A percentile compares a stretch with the other conserved stretches of the same genome.
Conservation (phyloP, 2,888 invertebrate genomes). For the Tipula unca region DNA sequence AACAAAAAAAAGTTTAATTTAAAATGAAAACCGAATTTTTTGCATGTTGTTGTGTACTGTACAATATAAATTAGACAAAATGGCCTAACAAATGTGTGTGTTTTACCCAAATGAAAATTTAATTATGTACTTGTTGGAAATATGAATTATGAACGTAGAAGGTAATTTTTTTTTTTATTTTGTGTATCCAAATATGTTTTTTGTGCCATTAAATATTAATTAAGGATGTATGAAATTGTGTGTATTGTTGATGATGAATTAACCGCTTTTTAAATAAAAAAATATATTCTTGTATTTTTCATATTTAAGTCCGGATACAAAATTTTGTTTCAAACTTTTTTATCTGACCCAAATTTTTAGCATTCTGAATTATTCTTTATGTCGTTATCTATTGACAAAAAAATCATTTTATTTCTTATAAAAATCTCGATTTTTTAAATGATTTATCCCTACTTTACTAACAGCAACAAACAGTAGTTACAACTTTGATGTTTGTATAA, state of each 20-base stretch:
- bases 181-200: not conserved
- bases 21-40: not conserved
- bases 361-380: too few species aligned
- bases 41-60: not conserved
- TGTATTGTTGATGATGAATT: not conserved
- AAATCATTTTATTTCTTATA: too few species aligned
- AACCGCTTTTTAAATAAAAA: not conserved
- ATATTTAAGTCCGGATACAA: too few species aligned
- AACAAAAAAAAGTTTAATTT: not conserved
- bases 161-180: not conserved
- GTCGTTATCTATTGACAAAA: too few species aligned
- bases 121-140: not conserved
- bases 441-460: too few species aligned
- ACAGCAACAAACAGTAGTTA: too few species aligned
- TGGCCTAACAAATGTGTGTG: not conserved
- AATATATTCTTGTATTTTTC: not conserved
- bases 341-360: too few species aligned
- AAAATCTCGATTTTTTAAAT: too few species aligned
- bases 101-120: not conserved
- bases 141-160: not conserved
- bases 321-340: too few species aligned
- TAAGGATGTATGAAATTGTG: not conserved
- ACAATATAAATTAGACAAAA: not conserved
- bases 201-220: not conserved
- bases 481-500: too few species aligned